phyloP scores from a whole-genome alignment of 2,113 vertebrate species.

The Tupaia chinensis region DNA sequence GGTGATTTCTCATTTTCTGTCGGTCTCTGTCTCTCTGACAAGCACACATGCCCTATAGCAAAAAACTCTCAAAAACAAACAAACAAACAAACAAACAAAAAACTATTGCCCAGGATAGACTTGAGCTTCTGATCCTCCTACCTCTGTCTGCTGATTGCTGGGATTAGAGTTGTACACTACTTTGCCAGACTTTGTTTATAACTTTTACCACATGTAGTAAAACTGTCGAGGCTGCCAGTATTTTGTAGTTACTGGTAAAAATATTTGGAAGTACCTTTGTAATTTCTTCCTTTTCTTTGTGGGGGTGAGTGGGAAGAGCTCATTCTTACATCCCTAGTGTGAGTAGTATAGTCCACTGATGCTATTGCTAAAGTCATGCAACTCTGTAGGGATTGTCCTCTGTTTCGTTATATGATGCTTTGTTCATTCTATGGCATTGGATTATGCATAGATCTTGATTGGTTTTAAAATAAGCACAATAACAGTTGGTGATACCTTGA shows the following conservation, averaged over 20 bases:
- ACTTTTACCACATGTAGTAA: background rate
- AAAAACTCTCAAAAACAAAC: too few relatives aligned
- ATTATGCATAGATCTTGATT: background rate
- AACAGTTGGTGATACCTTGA: background rate
- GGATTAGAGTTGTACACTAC: too few relatives aligned
- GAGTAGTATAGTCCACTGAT: background rate
- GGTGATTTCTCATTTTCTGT: too few relatives aligned
- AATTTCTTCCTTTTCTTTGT: background rate
- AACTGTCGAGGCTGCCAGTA: background rate
- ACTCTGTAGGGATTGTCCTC: background rate
- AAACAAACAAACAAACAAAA: too few relatives aligned
- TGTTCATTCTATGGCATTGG: background rate
- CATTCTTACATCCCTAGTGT: background rate
- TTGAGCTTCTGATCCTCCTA: too few relatives aligned
- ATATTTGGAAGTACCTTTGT: background rate
- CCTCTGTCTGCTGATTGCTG: too few relatives aligned
- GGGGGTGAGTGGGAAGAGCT: background rate
- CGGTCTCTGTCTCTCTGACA: too few relatives aligned
- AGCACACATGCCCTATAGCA: too few relatives aligned
- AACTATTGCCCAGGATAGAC: too few relatives aligned
- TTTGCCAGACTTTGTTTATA: too few relatives aligned
- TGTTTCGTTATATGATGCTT: background rate
- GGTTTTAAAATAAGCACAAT: background rate
- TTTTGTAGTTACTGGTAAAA: background rate
- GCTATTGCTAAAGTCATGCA: accelerated